Evolutionary conservation across 2,888 invertebrate genomes (phyloP), one percentile per base, ranked within the genome.

Genomic region (Caenorhabditis auriculariae): DNA sequence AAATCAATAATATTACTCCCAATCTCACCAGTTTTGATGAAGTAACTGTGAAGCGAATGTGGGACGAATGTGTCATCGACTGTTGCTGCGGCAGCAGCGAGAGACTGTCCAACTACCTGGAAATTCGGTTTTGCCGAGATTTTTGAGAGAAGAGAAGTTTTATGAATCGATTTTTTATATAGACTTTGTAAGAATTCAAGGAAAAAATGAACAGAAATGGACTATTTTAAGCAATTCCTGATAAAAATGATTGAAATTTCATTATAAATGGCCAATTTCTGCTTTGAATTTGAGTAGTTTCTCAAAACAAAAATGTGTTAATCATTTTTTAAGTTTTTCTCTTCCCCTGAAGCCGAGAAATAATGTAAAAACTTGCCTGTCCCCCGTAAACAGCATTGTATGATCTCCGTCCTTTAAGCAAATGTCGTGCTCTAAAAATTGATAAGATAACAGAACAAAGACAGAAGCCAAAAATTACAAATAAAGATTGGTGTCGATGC

Each of bases 21-120:
- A n/a, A 19, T 21, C 17, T 47, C 29, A 65, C 65, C 66, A 17
- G 62, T 62, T 45, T 57, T 61, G 19, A 66, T 66, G 37, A 66
- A 66, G 37, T 66, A 66, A 46, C 61, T 62, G 39, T 66, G 66
- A 35, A 66, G 52, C 0, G 66, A 66, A 42, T 66, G 66, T 6
- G 66, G 66, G 12, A 62, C 54, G 41, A 62, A 66, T 24, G 26
- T 35, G 44, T 59, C 62, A 26, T 66, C 60, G 7, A 66, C 66
- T 7, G 66, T 66, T 3, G 61, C 61, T 9, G 66, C 66, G 32
- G 66, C 66, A 9, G 66, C 66, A 0, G 66, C 66, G 2, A 59
- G 46, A 23, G 56, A 55, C 37, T 66, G 66, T 3, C 66, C 66
- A 27, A 66, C 62, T 3, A 66, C 66, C 66, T 66, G 19, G 35